phyloP scores from a whole-genome alignment of 2,113 vertebrate species.

The Rostratula benghalensis region DNA sequence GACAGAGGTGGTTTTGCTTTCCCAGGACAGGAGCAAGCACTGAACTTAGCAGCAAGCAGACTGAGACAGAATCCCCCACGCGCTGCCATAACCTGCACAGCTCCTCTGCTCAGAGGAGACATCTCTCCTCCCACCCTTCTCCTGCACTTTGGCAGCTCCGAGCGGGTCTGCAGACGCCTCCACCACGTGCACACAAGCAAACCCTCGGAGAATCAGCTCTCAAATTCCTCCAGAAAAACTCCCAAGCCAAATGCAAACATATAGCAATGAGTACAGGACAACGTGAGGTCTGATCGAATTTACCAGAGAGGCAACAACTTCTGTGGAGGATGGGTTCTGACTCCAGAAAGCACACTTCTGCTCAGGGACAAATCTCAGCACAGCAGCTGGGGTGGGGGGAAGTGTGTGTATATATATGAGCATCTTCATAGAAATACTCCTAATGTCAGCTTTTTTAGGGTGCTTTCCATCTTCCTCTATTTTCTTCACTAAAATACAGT shows the following conservation, averaged over 20 bases:
- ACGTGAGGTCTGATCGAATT: background rate
- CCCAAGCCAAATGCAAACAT: rapidly evolving
- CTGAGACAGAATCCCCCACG: background rate
- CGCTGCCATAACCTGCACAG: rapidly evolving
- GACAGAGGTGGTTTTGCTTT: rapidly evolving
- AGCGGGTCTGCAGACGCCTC: background rate
- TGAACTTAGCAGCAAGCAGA: background rate
- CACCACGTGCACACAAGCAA: rapidly evolving
- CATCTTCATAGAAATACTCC: background rate
- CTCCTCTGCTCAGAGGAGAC: background rate
- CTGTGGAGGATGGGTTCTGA: rapidly evolving
- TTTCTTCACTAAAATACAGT: background rate
- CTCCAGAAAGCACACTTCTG: background rate
- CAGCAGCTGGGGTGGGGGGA: background rate
- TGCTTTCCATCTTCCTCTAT: background rate
- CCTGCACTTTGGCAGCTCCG: rapidly evolving
- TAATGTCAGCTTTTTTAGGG: background rate
- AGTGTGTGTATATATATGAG: rapidly evolving
- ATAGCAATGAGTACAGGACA: background rate
- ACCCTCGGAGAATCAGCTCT: background rate
- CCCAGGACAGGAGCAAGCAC: rapidly evolving
- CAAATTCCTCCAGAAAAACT: background rate
- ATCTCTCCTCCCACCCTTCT: rapidly evolving
- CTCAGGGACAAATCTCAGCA: background rate
- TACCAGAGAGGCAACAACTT: background rate